A percentile compares a stretch with the other conserved stretches of the same genome.
Conservation (phyloP, 2,888 invertebrate species). For the Nasonovia ribisnigri region DNA sequence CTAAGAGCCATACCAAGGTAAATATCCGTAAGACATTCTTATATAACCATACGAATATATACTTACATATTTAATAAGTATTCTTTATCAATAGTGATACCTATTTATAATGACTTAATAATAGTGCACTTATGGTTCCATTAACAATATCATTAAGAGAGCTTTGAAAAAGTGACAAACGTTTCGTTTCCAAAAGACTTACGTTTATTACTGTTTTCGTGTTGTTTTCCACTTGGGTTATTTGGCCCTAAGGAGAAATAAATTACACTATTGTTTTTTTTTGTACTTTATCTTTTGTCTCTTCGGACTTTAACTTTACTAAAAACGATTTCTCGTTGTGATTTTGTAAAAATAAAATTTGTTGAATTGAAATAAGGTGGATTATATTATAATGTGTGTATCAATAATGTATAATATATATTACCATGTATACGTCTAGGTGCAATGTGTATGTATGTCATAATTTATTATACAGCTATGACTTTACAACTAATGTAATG, state of each 20-base stretch:
- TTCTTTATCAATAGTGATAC: neutral
- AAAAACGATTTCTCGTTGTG: slow-evolving; percentile 13
- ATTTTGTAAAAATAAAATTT: slow-evolving; percentile 24
- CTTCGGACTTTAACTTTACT: neutral
- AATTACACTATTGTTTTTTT: slow-evolving; percentile 57
- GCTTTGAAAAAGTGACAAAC: slow-evolving; percentile 55
- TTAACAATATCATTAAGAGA: slow-evolving; percentile 50
- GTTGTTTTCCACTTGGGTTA: slow-evolving; percentile 53
- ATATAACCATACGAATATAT: neutral
- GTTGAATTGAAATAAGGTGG: neutral
- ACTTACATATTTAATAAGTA: neutral
- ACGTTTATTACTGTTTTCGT: slow-evolving; percentile 63
- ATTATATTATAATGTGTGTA: neutral
- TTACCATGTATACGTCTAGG: neutral
- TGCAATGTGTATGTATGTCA: neutral
- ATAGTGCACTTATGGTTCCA: neutral
- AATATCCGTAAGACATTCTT: neutral
- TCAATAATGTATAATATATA: neutral
- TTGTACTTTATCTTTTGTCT: slow-evolving; percentile 10
- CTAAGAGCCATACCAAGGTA: neutral
- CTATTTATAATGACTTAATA: slow-evolving; percentile 19
- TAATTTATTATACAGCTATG: neutral
- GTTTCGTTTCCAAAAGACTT: slow-evolving; percentile 50
- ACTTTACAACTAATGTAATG: neutral
- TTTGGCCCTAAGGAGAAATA: slow-evolving; percentile 58